phyloP scores from a whole-genome alignment of 2,888 invertebrate species.

The Automeris io region DNA sequence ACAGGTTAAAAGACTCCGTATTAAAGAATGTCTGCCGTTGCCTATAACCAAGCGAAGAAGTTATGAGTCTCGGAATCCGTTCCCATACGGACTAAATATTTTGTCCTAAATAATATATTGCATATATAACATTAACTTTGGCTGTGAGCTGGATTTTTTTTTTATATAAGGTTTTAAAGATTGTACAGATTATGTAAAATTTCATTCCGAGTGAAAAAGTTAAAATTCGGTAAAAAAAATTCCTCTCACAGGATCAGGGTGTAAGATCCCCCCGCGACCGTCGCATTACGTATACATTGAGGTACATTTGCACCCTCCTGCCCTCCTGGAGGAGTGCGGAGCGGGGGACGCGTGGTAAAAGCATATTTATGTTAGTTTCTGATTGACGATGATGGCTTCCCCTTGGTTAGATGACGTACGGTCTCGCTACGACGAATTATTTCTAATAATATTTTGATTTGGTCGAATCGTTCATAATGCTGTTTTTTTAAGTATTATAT shows the following conservation, averaged over 20 bases:
- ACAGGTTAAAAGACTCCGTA: too few relatives aligned
- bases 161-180: too few relatives aligned
- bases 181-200: too few relatives aligned
- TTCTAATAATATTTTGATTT: background rate
- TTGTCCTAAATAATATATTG: too few relatives aligned
- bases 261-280: slow-evolving; percentile 30
- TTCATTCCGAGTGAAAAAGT: slow-evolving; percentile 1
- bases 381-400: slow-evolving; percentile 52
- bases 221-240: background rate
- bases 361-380: slow-evolving; percentile 74
- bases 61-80: too few relatives aligned
- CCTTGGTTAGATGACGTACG: slow-evolving; percentile 32
- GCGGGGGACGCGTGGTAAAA: slow-evolving; percentile 39
- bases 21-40: too few relatives aligned
- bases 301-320: slow-evolving; percentile 17
- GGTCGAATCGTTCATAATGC: too few relatives aligned
- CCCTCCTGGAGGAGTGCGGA: slow-evolving; percentile 14
- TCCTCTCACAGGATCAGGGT: background rate
- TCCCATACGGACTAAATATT: too few relatives aligned
- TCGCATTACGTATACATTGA: slow-evolving; percentile 8
- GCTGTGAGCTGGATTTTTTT: too few relatives aligned
- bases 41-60: too few relatives aligned
- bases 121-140: too few relatives aligned
- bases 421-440: slow-evolving; percentile 26
- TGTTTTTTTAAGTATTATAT: too few relatives aligned